Conservation (phyloP, 2,113 vertebrate genomes). For the Rhipidura dahli region DNA sequence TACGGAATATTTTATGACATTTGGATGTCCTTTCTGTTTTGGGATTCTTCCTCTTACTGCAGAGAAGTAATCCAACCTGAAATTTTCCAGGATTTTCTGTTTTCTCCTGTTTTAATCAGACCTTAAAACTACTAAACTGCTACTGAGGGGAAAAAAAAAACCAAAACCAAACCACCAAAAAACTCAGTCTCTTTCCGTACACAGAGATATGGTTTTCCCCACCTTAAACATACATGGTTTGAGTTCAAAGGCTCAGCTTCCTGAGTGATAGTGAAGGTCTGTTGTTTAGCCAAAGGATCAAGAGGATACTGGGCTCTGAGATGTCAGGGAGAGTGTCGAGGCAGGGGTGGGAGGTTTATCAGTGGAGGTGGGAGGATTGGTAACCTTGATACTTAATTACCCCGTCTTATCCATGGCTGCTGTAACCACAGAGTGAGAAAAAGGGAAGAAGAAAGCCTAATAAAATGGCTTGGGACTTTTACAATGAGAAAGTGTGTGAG, state of each 20-base stretch:
- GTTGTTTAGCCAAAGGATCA: slow-evolving; percentile 64
- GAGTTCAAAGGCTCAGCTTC: slow-evolving; percentile 65
- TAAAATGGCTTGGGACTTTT: not conserved
- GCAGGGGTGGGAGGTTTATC: slow-evolving; percentile 41
- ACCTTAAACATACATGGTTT: slow-evolving; percentile 62
- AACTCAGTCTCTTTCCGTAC: not conserved
- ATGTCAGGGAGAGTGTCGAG: slow-evolving; percentile 21
- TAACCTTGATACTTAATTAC: not conserved
- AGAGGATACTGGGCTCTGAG: slow-evolving; percentile 51
- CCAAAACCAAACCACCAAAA: not conserved
- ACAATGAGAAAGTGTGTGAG: accelerated
- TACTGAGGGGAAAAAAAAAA: not conserved
- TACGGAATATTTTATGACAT: not conserved
- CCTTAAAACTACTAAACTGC: not conserved
- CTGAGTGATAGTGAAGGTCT: slow-evolving; percentile 56
- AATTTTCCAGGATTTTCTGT: not conserved
- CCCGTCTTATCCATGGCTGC: not conserved
- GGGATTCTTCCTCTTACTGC: not conserved
- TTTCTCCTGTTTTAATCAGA: not conserved
- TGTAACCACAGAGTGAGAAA: not conserved
- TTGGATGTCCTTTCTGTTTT: not conserved
- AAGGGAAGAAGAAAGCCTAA: not conserved
- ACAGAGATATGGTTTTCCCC: slow-evolving; percentile 59
- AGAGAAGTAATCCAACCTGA: not conserved
- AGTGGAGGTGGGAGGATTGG: not conserved